Evolutionary conservation across 2,797 vertebrate species (phyloP), one percentile per base, ranked within the genome.

Genomic region (Garrulus glandarius): DNA sequence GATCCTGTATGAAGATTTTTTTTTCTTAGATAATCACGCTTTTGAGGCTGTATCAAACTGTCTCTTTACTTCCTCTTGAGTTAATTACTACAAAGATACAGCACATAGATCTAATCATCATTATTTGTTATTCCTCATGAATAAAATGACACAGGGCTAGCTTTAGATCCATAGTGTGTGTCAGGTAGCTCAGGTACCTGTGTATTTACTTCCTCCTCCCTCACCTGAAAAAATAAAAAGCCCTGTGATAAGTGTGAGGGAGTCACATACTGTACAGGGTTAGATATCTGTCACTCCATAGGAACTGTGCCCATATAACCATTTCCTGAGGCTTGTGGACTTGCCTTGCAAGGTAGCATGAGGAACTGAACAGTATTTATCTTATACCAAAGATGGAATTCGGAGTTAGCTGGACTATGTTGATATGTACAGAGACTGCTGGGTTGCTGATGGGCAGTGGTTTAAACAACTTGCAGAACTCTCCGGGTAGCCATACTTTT

Each of bases 321-420:
- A 1, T 69, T 67, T 70, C 44, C 52, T 63, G 44, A 67, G 39
- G 27, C n/a, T 65, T 69, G 19, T 13, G 39, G 39, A 22, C 21
- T 83, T 85, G 43, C 21, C 6, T 37, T 72, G 34, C 46, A 76
- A 65, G 46, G 46, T 75, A 57, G 13, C 26, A 27, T 22, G 37
- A 69, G 52, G 29, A 81, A 70, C 9, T 3, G 3, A 63, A 9
- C 11, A 39, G 4, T 34, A 13, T 70, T 91, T 46, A 8, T 67
- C 67, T 91, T 46, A 8, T 67, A 47, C 5, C 23, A 30, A 17
- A 56, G 32, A 9, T 27, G 37, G 49, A 18, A 10, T 26, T 44
- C 30, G 10, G n/a, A 57, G 26, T 39, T 63, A 37, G 13, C 37
- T 59, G 65, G 64, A 29, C 57, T 59, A 0, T 0, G 0, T 4